phyloP scores from a whole-genome alignment of 2,888 invertebrate species.

The Phalangium opilio region DNA sequence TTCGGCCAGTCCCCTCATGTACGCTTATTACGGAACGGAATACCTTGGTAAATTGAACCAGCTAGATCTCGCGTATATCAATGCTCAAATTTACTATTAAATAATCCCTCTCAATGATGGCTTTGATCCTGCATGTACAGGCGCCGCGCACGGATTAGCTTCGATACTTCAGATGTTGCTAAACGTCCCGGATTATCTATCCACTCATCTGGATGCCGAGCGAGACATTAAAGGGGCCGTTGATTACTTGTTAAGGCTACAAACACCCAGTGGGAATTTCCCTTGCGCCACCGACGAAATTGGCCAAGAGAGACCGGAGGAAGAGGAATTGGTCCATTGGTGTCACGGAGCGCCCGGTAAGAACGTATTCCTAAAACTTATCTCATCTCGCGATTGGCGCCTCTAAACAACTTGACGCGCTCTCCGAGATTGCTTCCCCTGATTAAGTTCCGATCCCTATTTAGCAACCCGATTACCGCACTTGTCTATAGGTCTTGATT shows the following conservation, averaged over 20 bases:
- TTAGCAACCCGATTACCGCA: no score
- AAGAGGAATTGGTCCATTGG: conserved; percentile 67
- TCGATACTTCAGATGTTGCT: conserved; percentile 50
- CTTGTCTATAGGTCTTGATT: no score
- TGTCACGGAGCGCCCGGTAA: conserved; percentile 70
- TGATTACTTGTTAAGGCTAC: conserved; percentile 48
- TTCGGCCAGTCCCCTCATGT: conserved; percentile 30
- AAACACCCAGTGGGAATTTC: conserved; percentile 56
- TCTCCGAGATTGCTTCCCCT: no score
- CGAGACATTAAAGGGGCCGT: conserved; percentile 46
- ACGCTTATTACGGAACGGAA: conserved; percentile 17
- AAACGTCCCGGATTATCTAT: conserved; percentile 42
- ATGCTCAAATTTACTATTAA: no score
- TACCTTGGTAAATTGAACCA: conserved; percentile 12
- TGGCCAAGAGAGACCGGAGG: conserved; percentile 33
- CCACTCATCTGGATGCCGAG: conserved; percentile 39
- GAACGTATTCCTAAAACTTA: no score
- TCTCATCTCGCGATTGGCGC: no score
- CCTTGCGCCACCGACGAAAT: conserved; percentile 58
- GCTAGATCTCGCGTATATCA: no score
- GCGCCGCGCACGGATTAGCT: conserved; percentile 44
- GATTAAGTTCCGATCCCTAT: no score
- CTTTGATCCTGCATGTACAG: conserved; percentile 28
- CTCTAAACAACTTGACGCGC: no score
- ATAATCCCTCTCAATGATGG: no score